A percentile compares a stretch with the other conserved stretches of the same genome.
Conservation (phyloP, 1,140 invertebrate species). For the Steinernema khuongi region DNA sequence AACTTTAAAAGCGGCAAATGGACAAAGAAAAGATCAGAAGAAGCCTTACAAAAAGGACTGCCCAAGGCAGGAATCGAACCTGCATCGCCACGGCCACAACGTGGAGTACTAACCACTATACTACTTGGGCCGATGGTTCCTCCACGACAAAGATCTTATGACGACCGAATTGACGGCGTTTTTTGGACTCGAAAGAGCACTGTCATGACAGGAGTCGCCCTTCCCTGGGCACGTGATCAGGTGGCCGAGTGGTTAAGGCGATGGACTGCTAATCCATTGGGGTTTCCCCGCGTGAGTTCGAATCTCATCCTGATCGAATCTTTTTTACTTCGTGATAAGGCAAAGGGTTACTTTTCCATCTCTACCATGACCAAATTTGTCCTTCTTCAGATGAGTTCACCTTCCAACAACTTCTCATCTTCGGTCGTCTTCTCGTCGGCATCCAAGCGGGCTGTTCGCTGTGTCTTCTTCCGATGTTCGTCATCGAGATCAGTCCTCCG, state of each 20-base stretch:
- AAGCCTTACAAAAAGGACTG: no score
- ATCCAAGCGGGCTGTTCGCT: conserved; percentile 37
- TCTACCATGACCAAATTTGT: not conserved
- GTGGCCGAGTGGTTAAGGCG: conserved; percentile 55
- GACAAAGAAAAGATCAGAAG: no score
- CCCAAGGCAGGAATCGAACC: conserved; percentile 52
- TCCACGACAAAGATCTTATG: no score
- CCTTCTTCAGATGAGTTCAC: conserved; percentile 31
- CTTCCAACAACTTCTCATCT: conserved; percentile 24
- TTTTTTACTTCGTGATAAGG: conserved; percentile 29
- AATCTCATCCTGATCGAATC: conserved; percentile 54
- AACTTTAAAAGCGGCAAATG: no score
- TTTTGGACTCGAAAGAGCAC: no score
- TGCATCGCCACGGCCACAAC: conserved; percentile 54
- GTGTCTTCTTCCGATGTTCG: conserved; percentile 37
- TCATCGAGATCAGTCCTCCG: conserved; percentile 39
- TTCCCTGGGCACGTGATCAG: no score
- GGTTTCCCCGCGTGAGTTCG: conserved; percentile 55
- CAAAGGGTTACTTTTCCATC: not conserved
- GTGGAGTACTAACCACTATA: conserved; percentile 56
- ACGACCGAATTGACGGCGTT: no score
- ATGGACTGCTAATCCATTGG: conserved; percentile 56
- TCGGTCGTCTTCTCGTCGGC: conserved; percentile 34
- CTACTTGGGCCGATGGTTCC: conserved; percentile 47
- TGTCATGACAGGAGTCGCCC: no score